Evolutionary conservation across 2,797 vertebrate genomes (phyloP).

Genomic region (Halcyon leucocephala): DNA sequence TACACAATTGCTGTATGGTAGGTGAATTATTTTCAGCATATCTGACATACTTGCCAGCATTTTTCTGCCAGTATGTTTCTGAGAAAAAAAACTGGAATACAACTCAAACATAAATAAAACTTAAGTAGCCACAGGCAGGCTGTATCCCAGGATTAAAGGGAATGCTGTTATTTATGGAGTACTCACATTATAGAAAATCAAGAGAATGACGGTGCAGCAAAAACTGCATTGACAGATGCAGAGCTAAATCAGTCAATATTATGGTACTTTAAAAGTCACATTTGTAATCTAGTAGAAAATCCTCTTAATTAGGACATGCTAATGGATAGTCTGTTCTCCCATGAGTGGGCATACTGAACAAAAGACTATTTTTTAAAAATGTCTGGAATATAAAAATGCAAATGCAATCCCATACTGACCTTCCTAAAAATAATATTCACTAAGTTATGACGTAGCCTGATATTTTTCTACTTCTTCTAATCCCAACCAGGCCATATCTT

Average conservation of each 20-base stretch:
- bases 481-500: not conserved
- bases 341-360: not conserved
- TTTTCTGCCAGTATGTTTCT: not conserved
- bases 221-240: not conserved
- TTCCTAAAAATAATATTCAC: not conserved
- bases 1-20: not conserved
- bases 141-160: not conserved
- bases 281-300: not conserved
- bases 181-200: slow-evolving; percentile 3
- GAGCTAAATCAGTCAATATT: slow-evolving; percentile 18
- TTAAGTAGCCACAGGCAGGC: not conserved
- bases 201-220: not conserved
- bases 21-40: not conserved
- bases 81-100: not conserved
- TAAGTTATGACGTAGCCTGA: not conserved
- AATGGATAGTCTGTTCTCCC: not conserved
- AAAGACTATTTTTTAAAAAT: not conserved
- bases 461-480: not conserved
- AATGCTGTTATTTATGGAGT: not conserved
- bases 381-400: not conserved
- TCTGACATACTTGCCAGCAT: not conserved
- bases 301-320: not conserved
- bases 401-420: not conserved
- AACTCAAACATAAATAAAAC: not conserved
- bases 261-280: not conserved